Conservation (phyloP, 1,140 invertebrate species). For the Aporrectodea caliginosa region DNA sequence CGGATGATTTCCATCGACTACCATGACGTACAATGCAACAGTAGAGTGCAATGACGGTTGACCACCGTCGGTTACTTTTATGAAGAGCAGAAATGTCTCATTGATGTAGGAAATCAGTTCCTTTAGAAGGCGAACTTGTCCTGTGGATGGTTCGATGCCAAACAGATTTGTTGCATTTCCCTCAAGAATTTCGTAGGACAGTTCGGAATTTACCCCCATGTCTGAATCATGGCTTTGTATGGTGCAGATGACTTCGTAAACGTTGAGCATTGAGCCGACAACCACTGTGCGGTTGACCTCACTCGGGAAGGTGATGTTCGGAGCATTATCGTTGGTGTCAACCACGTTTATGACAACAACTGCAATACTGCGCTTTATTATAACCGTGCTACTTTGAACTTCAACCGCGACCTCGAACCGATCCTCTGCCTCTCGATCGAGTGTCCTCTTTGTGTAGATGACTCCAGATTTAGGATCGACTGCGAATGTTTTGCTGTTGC, state of each 20-base stretch:
- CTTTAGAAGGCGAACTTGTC: background rate
- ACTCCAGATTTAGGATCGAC: conserved; percentile 15
- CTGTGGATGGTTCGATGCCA: conserved; percentile 17
- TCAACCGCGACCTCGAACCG: conserved; percentile 13
- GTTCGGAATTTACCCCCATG: conserved; percentile 13
- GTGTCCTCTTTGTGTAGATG: conserved; percentile 11
- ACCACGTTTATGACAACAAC: conserved; percentile 7
- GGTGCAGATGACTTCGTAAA: conserved; percentile 4
- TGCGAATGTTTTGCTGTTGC: background rate
- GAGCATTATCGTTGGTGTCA: conserved; percentile 27
- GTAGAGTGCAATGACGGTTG: background rate
- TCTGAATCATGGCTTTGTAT: conserved; percentile 10
- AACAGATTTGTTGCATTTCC: conserved; percentile 21
- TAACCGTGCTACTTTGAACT: conserved; percentile 5
- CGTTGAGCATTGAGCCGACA: background rate
- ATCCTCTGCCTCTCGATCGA: conserved; percentile 25
- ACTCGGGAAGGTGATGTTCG: conserved; percentile 18
- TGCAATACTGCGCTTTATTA: background rate
- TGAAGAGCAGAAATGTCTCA: background rate
- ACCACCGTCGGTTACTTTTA: background rate
- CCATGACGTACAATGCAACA: background rate
- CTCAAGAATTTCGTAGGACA: conserved; percentile 8
- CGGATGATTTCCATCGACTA: background rate
- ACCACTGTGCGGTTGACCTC: background rate
- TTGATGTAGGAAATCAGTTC: background rate